Evolutionary conservation across 1,140 invertebrate species (phyloP), one percentile per base, ranked within the genome.

Genomic region (Polypedilum pembai): DNA sequence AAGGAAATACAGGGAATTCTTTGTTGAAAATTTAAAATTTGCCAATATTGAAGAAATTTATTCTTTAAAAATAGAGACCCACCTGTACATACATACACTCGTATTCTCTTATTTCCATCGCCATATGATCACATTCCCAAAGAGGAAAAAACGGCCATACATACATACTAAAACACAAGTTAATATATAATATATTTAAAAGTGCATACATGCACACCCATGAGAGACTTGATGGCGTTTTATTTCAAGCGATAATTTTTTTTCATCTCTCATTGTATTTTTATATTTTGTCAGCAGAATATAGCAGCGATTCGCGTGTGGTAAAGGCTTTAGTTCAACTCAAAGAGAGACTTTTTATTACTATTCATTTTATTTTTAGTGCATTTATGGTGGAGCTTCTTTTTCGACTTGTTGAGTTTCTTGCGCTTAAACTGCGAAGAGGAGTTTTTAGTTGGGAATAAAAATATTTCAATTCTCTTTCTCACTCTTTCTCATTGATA

Each of bases 171-270:
- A 17, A 56, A 1, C 1, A 1, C 10, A 56, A 17, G n/a, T 56
- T 5, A 33, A 17, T 17, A 56, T 56, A 56, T 15, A 69, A 8
- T 18, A 20, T 18, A 69, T 69, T 20, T 17, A 69, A 69, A 69
- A 69, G 17, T 69, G 65, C 65, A 69, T 69, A 69, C 65, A 69
- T 69, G 15, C 65, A 69, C 65, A n/a, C 12, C 12, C 24, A 33
- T 33, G 24, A 56, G 45, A 69, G 65, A 69, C 65, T 20, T 21
- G 65, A 69, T 69, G 65, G 65, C 65, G 65, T 69, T 69, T 69
- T 21, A 69, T 69, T 69, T 69, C 65, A 18, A 18, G 17, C 20
- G 17, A 20, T 69, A 20, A 20, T 69, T 69, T 69, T 21, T 69
- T 56, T 56, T 12, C 45, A n/a, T 56, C 45, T 56, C 45, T 56